Evolutionary conservation across 2,797 vertebrate genomes (phyloP).

Genomic region (Adelosebastes latens): DNA sequence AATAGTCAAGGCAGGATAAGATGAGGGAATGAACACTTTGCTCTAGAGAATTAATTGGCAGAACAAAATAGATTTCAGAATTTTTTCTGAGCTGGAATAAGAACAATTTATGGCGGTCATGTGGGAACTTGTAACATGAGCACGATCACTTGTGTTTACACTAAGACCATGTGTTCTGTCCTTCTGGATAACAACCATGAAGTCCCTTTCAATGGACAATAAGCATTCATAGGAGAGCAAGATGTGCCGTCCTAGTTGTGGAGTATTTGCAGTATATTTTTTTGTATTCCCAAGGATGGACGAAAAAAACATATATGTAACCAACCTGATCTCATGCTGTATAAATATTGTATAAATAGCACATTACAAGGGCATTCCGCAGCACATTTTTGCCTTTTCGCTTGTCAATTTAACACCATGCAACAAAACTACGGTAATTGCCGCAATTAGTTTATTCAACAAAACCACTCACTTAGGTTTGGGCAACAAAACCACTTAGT

Average conservation of each 20-base stretch:
- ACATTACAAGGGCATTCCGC: no score
- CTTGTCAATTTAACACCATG: no score
- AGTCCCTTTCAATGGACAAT: not conserved
- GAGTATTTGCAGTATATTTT: not conserved
- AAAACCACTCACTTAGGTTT: no score
- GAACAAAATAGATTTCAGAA: not conserved
- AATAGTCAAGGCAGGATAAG: not conserved
- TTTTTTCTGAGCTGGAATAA: not conserved
- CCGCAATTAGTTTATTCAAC: no score
- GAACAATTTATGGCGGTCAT: not conserved
- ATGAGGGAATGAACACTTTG: not conserved
- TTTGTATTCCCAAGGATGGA: not conserved
- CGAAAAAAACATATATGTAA: not conserved
- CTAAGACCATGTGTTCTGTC: not conserved
- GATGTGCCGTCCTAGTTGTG: not conserved
- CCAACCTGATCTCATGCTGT: no score
- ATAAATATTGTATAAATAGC: fast-evolving
- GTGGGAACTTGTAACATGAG: not conserved
- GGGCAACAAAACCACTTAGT: no score
- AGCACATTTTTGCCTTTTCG: no score
- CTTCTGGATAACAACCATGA: not conserved
- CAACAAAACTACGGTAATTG: no score
- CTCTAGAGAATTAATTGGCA: not conserved
- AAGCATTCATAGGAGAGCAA: not conserved
- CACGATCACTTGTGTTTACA: not conserved